Evolutionary conservation across 1,140 invertebrate genomes (phyloP), one percentile per base, ranked within the genome.

Genomic region (Sminthurides bifidus): DNA sequence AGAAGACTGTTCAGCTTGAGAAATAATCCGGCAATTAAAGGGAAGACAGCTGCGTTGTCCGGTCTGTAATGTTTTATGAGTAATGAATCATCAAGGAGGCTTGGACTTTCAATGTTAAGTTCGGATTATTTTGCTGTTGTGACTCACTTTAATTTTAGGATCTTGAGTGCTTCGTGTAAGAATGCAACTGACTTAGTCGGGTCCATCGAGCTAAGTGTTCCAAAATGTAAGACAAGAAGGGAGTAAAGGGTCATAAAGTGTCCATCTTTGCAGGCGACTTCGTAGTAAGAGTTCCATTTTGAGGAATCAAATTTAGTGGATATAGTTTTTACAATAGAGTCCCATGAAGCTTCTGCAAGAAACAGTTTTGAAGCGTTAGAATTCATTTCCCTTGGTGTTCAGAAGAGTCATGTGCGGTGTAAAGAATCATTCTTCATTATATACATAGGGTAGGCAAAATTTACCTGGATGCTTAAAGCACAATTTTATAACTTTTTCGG

Each of bases 131-230:
- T n/a, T n/a, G n/a, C n/a, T n/a, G n/a, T n/a, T n/a, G n/a, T n/a
- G n/a, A 24, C 40, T 23, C 56, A 58, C 55, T 51, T 57, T 19
- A 55, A 59, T 49, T 60, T 65, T 6, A 60, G 33, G 29, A 59
- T 61, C 50, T 58, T 64, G 12, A 59, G 23, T 27, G 59, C 41
- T 58, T 65, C 72, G 65, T 56, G 66, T 31, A 71, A 67, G 56
- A 69, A 68, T 15, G 64, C 66, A 24, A 61, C 56, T 2, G 61
- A 50, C 3, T 62, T 66, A 65, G 70, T 68, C 46, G 66, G 66
- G 14, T 70, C 55, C 19, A 62, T 59, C 35, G 68, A 60, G 2
- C 68, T 52, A 2, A 58, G 46, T 8, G 60, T 54, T 44, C 70
- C 63, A 54, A 54, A 51, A 15, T 71, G 66, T 19, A 60, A 40